Conservation (phyloP, 2,113 vertebrate species). For the Percina caprodes region DNA sequence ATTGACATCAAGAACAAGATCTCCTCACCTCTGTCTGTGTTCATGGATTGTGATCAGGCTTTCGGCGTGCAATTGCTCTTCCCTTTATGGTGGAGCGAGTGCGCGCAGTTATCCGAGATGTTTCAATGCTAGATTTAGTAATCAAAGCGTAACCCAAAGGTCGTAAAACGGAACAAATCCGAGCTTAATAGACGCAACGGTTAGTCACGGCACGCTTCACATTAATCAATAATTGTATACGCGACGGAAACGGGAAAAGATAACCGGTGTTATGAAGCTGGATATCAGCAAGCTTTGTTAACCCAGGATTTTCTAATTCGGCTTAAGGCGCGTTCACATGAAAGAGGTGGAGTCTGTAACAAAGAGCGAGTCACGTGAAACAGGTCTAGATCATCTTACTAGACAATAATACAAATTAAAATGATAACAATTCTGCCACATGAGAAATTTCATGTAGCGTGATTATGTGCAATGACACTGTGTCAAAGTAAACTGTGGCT, state of each 20-base stretch:
- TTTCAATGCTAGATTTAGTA: constrained; percentile 76
- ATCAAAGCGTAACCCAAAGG: constrained; percentile 56
- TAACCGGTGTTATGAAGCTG: not conserved
- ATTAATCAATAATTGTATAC: no score
- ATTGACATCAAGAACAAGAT: not conserved
- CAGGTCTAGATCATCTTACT: not conserved
- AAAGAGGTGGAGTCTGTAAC: constrained; percentile 58
- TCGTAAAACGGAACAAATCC: not conserved
- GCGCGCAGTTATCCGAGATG: constrained; percentile 79
- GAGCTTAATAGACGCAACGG: not conserved
- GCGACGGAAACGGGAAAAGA: not conserved
- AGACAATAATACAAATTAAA: not conserved
- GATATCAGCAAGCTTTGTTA: constrained; percentile 70
- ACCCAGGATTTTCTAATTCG: constrained; percentile 79
- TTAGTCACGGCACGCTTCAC: not conserved
- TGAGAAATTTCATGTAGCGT: not conserved
- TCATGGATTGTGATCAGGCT: constrained; percentile 56
- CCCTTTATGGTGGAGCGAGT: constrained; percentile 49
- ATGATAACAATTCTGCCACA: not conserved
- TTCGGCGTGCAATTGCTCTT: constrained; percentile 59
- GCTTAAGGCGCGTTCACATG: constrained; percentile 73
- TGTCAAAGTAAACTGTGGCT: not conserved
- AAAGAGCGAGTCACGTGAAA: constrained; percentile 44
- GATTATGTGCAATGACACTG: not conserved
- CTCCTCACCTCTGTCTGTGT: constrained; percentile 64